Conservation (phyloP, 2,797 vertebrate species). For the Alcedo quadribrachys region DNA sequence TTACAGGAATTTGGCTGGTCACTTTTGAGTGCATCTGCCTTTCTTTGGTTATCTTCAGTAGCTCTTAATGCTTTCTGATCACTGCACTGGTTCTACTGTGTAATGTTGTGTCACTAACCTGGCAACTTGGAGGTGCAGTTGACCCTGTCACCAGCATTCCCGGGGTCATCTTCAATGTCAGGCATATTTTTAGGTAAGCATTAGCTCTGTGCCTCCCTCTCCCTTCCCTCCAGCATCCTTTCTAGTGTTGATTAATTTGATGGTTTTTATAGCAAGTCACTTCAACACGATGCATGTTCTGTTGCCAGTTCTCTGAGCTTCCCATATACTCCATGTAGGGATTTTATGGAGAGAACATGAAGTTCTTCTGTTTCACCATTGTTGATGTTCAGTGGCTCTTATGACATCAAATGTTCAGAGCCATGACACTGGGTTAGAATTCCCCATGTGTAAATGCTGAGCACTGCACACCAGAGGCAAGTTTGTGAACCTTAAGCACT, state of each 20-base stretch:
- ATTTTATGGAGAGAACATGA: background rate
- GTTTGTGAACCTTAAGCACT: slow-evolving; percentile 12
- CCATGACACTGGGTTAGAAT: background rate
- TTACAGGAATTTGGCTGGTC: background rate
- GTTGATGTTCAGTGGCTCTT: background rate
- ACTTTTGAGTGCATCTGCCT: background rate
- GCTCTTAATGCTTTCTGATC: background rate
- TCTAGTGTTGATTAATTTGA: background rate
- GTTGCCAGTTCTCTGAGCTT: background rate
- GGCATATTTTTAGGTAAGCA: background rate
- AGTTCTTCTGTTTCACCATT: background rate
- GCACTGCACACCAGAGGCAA: background rate
- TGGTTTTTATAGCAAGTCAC: background rate
- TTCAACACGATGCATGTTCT: background rate
- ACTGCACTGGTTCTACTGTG: background rate
- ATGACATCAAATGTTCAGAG: background rate
- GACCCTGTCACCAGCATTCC: background rate
- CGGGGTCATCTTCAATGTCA: background rate
- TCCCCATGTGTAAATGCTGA: background rate
- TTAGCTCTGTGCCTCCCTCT: background rate
- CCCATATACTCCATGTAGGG: background rate
- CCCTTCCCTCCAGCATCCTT: rapidly evolving
- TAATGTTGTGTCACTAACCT: background rate
- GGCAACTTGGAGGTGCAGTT: background rate
- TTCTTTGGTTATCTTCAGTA: background rate